Conservation (phyloP, 2,113 vertebrate genomes). For the Lepisosteus oculatus region DNA sequence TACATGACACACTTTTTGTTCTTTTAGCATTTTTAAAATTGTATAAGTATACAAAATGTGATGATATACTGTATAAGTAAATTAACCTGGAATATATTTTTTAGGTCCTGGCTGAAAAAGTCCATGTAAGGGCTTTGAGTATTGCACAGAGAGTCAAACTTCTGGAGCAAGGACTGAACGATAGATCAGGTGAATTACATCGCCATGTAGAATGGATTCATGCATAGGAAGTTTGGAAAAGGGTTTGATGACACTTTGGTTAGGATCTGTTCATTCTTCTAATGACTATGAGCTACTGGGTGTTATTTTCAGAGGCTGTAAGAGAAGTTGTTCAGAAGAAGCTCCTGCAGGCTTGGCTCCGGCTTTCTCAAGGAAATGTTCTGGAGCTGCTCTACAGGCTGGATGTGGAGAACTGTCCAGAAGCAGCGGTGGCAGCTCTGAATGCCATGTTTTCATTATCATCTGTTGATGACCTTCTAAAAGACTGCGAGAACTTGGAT, state of each 20-base stretch:
- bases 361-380: slow-evolving; percentile 69
- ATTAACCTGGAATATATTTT: not conserved
- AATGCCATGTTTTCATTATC: slow-evolving; percentile 70
- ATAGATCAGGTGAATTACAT: slow-evolving; percentile 76
- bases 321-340: slow-evolving; percentile 74
- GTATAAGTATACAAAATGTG: too few species aligned
- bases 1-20: too few species aligned
- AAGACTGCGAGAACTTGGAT: slow-evolving; percentile 63
- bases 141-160: slow-evolving; percentile 92
- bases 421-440: slow-evolving; percentile 73
- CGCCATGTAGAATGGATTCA: slow-evolving; percentile 18
- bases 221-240: not conserved
- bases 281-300: too few species aligned
- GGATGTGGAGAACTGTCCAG: slow-evolving; percentile 88
- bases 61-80: too few species aligned
- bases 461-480: slow-evolving; percentile 62
- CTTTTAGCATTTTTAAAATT: too few species aligned
- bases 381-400: slow-evolving; percentile 84
- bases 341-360: slow-evolving; percentile 83
- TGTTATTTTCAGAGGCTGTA: slow-evolving; percentile 66
- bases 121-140: slow-evolving; percentile 84
- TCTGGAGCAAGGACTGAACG: slow-evolving; percentile 85
- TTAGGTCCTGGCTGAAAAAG: slow-evolving; percentile 90
- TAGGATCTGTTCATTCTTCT: slow-evolving; percentile 21
- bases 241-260: not conserved